phyloP scores from a whole-genome alignment of 2,888 invertebrate genomes.

The Dusona sp. region DNA sequence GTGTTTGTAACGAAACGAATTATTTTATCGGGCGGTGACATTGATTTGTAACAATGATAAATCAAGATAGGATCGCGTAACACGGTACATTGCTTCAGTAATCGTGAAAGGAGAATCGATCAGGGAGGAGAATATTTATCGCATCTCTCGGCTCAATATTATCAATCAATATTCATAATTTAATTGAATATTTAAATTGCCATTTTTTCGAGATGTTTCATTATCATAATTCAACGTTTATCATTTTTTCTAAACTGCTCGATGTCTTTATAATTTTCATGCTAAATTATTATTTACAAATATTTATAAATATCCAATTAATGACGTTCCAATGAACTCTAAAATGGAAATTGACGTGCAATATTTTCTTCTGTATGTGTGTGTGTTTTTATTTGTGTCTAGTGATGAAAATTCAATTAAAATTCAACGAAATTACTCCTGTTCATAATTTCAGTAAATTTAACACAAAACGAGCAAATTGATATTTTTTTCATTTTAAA shows the following conservation, averaged over 20 bases:
- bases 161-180: background rate
- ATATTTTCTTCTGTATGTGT: background rate
- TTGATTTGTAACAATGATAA: slow-evolving; percentile 5
- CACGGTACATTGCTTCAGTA: background rate
- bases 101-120: background rate
- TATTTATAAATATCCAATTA: background rate
- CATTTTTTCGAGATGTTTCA: background rate
- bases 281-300: background rate
- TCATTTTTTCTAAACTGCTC: background rate
- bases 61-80: slow-evolving; percentile 2
- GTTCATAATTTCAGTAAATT: background rate
- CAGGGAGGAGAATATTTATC: background rate
- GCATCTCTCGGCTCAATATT: background rate
- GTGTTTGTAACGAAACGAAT: slow-evolving; percentile 2
- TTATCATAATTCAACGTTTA: background rate
- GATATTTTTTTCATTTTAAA: background rate
- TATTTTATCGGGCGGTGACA: background rate
- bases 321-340: background rate
- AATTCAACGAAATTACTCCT: no score
- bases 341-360: background rate
- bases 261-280: background rate
- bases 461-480: background rate
- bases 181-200: background rate
- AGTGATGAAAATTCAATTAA: background rate
- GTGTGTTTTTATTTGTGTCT: no score